phyloP scores from a whole-genome alignment of 2,797 vertebrate species.

The Lutjanus argentimaculatus region DNA sequence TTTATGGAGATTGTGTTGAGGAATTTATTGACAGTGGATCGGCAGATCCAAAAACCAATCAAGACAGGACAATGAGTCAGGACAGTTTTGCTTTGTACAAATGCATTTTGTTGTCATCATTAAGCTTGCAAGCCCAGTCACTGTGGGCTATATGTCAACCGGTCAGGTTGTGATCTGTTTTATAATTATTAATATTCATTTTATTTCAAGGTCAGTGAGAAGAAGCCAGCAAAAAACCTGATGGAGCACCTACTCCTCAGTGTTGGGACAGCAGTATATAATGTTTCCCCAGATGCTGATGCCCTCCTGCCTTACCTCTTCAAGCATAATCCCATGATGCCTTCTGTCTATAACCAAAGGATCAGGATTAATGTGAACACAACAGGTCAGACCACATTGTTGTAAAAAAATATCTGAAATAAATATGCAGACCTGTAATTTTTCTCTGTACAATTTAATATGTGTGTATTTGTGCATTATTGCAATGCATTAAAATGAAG shows the following conservation, averaged over 20 bases:
- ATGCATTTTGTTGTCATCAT: too few relatives aligned
- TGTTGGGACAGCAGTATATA: slow-evolving; percentile 75
- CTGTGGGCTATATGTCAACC: too few relatives aligned
- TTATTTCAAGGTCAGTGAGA: slow-evolving; percentile 56
- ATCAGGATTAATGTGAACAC: slow-evolving; percentile 68
- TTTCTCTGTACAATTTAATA: neutral
- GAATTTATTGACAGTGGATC: too few relatives aligned
- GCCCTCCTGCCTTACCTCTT: slow-evolving; percentile 78
- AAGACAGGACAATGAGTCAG: too few relatives aligned
- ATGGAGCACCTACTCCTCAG: slow-evolving; percentile 78
- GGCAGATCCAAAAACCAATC: too few relatives aligned
- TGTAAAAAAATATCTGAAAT: neutral
- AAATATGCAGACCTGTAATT: neutral
- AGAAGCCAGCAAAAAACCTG: slow-evolving; percentile 56
- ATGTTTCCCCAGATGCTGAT: slow-evolving; percentile 72
- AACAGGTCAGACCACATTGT: slow-evolving; percentile 50
- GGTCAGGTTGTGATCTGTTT: neutral
- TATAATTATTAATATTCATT: too few relatives aligned
- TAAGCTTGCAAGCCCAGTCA: too few relatives aligned
- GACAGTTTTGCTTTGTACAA: too few relatives aligned
- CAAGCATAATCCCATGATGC: slow-evolving; percentile 47
- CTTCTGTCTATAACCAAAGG: slow-evolving; percentile 56
- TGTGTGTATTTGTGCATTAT: neutral
- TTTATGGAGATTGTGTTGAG: too few relatives aligned
- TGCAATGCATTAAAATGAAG: neutral